phyloP scores from a whole-genome alignment of 1,140 invertebrate species.

The Drosophila kanapiae region DNA sequence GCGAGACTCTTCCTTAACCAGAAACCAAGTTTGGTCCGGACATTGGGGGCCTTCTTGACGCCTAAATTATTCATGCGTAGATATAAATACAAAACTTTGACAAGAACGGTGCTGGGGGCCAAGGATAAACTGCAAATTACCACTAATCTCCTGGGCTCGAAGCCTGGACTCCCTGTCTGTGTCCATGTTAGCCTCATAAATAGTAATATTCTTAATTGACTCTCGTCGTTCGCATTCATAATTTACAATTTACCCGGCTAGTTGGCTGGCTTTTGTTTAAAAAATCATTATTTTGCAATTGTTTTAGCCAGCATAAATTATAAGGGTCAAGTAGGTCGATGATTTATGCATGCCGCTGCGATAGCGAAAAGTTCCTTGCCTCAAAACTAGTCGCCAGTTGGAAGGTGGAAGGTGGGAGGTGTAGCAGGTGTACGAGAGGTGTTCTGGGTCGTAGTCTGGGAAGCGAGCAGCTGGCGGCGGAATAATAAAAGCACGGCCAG shows the following conservation, averaged over 20 bases:
- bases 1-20: conserved; percentile 37
- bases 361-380: conserved; percentile 44
- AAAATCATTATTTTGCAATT: conserved; percentile 68
- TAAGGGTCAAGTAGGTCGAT: conserved; percentile 31
- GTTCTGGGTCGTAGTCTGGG: conserved; percentile 5
- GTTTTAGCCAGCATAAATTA: conserved; percentile 64
- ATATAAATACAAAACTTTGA: conserved; percentile 77
- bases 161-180: not conserved
- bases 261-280: conserved; percentile 54
- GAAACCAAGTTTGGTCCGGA: conserved; percentile 52
- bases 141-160: conserved; percentile 61
- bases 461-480: conserved; percentile 33
- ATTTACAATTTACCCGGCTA: conserved; percentile 45
- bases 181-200: conserved; percentile 68
- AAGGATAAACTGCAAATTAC: conserved; percentile 61
- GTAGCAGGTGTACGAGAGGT: not conserved
- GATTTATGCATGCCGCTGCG: conserved; percentile 60
- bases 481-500: conserved; percentile 58
- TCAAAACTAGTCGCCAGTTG: conserved; percentile 13
- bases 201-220: conserved; percentile 81
- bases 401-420: not conserved
- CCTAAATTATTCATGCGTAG: conserved; percentile 80
- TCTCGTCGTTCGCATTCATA: conserved; percentile 55
- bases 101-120: conserved; percentile 18
- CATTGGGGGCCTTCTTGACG: conserved; percentile 44